Base-by-base conservation (phyloP, 2,888 invertebrate genomes). In the Drosophila atroscutellata region DNA sequence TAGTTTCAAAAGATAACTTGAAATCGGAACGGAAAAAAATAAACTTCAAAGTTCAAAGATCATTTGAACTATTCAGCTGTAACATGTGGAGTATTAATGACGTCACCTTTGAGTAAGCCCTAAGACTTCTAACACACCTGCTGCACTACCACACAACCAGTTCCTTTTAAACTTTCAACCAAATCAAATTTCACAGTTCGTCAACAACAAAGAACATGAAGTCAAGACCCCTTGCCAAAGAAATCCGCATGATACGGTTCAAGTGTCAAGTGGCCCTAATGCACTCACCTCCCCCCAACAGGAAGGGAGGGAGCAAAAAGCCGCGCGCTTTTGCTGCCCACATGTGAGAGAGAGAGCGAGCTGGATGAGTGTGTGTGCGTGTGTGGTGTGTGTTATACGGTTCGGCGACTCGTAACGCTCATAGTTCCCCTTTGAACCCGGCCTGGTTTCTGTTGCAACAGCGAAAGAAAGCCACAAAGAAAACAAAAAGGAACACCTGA, bases 401-500 rank as follows among this genome's bases (percentile, higher is more conserved):
- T 87, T 84, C 86, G 89, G 7, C 81, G 84, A 77, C 69, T 85
- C 84, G 81, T 75, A 86, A 88, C 86, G 86, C 86, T 89, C 74
- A 74, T 75, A 81, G 81, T 86, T 86, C 83, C 86, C 86, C 81
- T 86, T 86, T 86, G 84, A 86, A 79, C 86, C 76, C 67, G 50
- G 20, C 73, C 75, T 68, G 55, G 45, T 62, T 56, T 54, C 8
- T 13, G 57, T 20, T 74, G 50, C 34, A 45, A n/a, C 58, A 50
- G 51, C 18, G 42, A 76, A 74, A 85, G 85, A 78, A 82, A 84
- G 85, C 86, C 84, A 75, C 71, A 62, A 62, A 52, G 50, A 30
- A 55, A 30, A 70, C 54, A 58, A 67, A 72, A 73, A 72, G 66
- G 84, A 84, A 89, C 86, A 87, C 86, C 86, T 87, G 86, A 87